Base-by-base conservation (phyloP, 1,140 invertebrate species). In the Thaumatotibia leucotreta region DNA sequence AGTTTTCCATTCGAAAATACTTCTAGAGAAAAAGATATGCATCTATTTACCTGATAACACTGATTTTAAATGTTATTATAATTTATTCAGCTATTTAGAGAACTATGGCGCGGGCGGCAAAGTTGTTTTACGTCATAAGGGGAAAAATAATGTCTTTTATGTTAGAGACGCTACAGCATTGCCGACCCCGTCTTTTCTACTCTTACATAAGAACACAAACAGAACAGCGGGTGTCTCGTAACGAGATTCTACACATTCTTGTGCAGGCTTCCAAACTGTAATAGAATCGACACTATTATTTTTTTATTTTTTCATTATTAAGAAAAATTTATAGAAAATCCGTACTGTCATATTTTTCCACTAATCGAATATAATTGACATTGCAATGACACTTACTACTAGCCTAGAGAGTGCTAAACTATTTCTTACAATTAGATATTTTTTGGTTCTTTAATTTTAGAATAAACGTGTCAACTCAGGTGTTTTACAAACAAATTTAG, bases 361-460 rank as follows among this genome's bases (percentile, higher is more conserved):
- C 88, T 90, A 90, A 83, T 88, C 81, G 74, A 86, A 88, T 90
- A 90, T 90, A 90, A 90, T 90, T 90, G 88, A 90, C 88, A 88
- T 90, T 79, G 83, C 86, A 80, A 86, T 86, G 84, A 90, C 82
- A 84, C 84, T 89, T 87, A 89, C 86, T 90, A 86, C 80, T 88
- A 88, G 69, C 77, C 87, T 89, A 88, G 74, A 85, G 71, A 80
- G 81, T 86, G 86, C 85, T 88, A 88, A 80, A 80, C 80, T 86
- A 85, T 79, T 72, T 69, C 84, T 88, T 86, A 89, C 63, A 80
- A 77, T 80, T 82, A 84, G 65, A 77, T 72, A 72, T 73, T 76
- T 64, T 79, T 89, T 87, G 84, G 84, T 87, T 88, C 82, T 79
- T 82, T 84, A 73, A 70, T 54, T 70, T 65, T 62, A 73, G 79